These are phyloP conservation scores for Melanotaenia parkinsoni DNA, from an alignment of 2,797 vertebrate genomes.

Conservation along the genomic window DNA sequence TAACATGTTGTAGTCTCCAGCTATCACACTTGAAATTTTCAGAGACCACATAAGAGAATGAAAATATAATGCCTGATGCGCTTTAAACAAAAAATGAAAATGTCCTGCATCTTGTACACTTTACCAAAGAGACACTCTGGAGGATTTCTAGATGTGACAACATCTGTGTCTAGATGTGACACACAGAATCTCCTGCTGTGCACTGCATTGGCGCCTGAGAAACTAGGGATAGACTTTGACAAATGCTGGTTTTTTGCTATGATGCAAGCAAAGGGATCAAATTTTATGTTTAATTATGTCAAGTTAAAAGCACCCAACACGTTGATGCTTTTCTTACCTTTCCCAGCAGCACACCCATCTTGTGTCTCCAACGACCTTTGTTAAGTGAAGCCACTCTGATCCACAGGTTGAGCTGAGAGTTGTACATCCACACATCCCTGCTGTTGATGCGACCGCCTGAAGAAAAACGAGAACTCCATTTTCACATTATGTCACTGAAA, in stretches of 20 bases:
- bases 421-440: slow-evolving; percentile 99
- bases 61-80: not conserved
- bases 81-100: not conserved
- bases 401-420: slow-evolving; percentile 99
- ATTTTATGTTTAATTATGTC: slow-evolving; percentile 8
- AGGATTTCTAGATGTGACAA: not conserved
- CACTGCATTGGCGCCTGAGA: not conserved
- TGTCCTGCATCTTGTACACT: not conserved
- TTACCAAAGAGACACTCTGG: not conserved
- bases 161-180: not conserved
- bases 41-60: not conserved
- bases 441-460: slow-evolving; percentile 97
- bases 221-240: not conserved
- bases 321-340: slow-evolving; percentile 84
- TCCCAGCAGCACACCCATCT: slow-evolving; percentile 97
- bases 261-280: not conserved
- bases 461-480: slow-evolving; percentile 24
- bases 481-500: not conserved
- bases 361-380: slow-evolving; percentile 99
- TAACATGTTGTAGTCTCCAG: not conserved
- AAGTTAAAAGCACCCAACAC: not conserved
- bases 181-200: not conserved
- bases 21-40: not conserved
- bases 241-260: not conserved
- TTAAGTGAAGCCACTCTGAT: slow-evolving; percentile 97